phyloP scores from a whole-genome alignment of 2,888 invertebrate genomes.

The Pheosia tremula region DNA sequence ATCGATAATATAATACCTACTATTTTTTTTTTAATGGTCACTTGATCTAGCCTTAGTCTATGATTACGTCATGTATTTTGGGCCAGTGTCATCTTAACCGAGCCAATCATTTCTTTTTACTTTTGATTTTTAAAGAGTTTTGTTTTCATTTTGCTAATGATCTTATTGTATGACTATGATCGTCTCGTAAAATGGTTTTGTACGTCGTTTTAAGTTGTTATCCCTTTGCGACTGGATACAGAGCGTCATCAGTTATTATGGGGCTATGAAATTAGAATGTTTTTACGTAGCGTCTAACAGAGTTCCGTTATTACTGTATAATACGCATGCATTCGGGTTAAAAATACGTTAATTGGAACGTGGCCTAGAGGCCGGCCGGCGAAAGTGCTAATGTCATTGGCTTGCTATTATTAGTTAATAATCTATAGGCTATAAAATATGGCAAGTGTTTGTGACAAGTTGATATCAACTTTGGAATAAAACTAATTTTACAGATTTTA shows the following conservation, averaged over 20 bases:
- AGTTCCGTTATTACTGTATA: conserved; percentile 5
- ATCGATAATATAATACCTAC: too few relatives aligned
- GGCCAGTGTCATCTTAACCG: too few relatives aligned
- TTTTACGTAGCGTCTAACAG: not conserved
- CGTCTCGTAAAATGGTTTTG: too few relatives aligned
- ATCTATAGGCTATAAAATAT: not conserved
- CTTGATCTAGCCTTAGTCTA: too few relatives aligned
- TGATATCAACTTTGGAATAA: not conserved
- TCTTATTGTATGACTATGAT: too few relatives aligned
- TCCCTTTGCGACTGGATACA: not conserved
- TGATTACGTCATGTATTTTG: too few relatives aligned
- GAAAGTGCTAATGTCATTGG: conserved; percentile 62
- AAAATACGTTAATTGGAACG: conserved; percentile 53
- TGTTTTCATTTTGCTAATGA: too few relatives aligned
- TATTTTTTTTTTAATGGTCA: too few relatives aligned
- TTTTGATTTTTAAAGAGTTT: too few relatives aligned
- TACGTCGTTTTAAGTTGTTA: too few relatives aligned
- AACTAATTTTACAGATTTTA: not conserved
- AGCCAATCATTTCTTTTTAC: too few relatives aligned
- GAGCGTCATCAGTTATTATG: not conserved
- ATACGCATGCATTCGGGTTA: conserved; percentile 37
- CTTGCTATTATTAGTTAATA: conserved; percentile 42
- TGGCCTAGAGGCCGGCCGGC: conserved; percentile 52
- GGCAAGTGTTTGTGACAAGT: not conserved
- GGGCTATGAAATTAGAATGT: not conserved